A percentile compares a stretch with the other conserved stretches of the same genome.
These are phyloP conservation scores for Neodon shergylaensis DNA, from an alignment of 2,113 vertebrate genomes.

Conservation along the genomic window DNA sequence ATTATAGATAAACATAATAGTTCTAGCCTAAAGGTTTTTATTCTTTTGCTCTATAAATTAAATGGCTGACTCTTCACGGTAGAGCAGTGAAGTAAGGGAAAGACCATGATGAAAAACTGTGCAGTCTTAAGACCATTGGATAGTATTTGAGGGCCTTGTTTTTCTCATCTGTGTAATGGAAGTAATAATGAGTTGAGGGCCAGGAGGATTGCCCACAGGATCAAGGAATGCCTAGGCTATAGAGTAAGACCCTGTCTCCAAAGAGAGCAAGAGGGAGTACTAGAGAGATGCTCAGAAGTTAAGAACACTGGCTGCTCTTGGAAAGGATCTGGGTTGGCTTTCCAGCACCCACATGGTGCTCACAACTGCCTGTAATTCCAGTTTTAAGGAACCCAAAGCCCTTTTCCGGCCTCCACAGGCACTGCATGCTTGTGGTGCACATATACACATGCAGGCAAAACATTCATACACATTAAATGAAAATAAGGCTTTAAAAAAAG, in stretches of 20 bases:
- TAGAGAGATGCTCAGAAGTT: neutral
- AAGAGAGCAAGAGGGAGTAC: neutral
- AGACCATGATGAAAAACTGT: slow-evolving; percentile 24
- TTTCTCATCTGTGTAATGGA: slow-evolving; percentile 52
- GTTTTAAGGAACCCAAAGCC: neutral
- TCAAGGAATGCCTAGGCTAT: neutral
- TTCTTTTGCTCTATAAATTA: slow-evolving; percentile 45
- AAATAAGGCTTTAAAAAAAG: neutral
- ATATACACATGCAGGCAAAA: neutral
- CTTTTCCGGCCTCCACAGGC: neutral
- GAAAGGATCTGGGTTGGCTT: neutral
- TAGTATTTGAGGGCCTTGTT: slow-evolving; percentile 57
- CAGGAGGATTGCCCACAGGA: neutral
- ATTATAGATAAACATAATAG: slow-evolving; percentile 35
- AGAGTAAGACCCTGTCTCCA: neutral
- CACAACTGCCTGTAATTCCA: neutral
- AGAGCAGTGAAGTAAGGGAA: slow-evolving; percentile 4
- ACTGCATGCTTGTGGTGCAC: neutral
- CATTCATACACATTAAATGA: neutral
- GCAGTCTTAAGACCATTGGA: slow-evolving; percentile 30
- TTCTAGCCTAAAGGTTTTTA: slow-evolving; percentile 25
- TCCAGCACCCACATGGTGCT: neutral
- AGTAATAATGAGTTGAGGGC: slow-evolving; percentile 2
- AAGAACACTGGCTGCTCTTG: neutral
- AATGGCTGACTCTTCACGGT: slow-evolving; percentile 47